These are phyloP conservation scores for Drosophila nigromelanica DNA, from an alignment of 1,140 invertebrate genomes.

Conservation along the genomic window DNA sequence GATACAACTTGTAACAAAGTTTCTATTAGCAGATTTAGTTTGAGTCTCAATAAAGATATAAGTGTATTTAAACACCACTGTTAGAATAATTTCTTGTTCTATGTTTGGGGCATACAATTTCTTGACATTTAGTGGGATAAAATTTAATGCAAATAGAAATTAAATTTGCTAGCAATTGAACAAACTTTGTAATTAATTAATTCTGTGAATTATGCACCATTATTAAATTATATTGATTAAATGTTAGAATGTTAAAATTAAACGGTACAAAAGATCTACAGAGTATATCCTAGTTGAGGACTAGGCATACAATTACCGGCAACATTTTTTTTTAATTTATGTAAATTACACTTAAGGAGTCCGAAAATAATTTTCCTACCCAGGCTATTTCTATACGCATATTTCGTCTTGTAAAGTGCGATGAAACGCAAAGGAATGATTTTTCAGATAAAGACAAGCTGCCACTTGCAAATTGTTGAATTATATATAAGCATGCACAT, in stretches of 20 bases:
- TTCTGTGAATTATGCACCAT: background rate
- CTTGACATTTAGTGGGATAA: background rate
- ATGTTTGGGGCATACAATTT: background rate
- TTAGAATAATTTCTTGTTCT: background rate
- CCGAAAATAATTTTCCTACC: slow-evolving; percentile 7
- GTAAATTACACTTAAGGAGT: slow-evolving; percentile 14
- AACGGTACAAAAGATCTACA: no score
- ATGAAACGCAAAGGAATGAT: slow-evolving; percentile 36
- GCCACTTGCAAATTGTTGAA: slow-evolving; percentile 53
- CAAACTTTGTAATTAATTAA: background rate
- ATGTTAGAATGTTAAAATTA: no score
- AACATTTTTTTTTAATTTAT: slow-evolving; percentile 21
- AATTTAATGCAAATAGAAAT: background rate
- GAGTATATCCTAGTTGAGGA: background rate
- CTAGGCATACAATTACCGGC: slow-evolving; percentile 2
- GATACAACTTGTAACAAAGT: background rate
- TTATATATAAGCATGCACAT: slow-evolving; percentile 27
- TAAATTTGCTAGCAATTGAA: background rate
- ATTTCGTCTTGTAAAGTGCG: slow-evolving; percentile 21
- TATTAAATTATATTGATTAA: no score
- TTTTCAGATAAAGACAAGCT: slow-evolving; percentile 27
- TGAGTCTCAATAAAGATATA: no score
- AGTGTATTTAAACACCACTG: background rate
- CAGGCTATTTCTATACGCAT: slow-evolving; percentile 23
- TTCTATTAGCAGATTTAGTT: background rate